Percentiles rank a stretch among this genome's conserved stretches.
phyloP scores from a whole-genome alignment of 92 coral and sea anemone genomes.

The Heteractis magnifica region DNA sequence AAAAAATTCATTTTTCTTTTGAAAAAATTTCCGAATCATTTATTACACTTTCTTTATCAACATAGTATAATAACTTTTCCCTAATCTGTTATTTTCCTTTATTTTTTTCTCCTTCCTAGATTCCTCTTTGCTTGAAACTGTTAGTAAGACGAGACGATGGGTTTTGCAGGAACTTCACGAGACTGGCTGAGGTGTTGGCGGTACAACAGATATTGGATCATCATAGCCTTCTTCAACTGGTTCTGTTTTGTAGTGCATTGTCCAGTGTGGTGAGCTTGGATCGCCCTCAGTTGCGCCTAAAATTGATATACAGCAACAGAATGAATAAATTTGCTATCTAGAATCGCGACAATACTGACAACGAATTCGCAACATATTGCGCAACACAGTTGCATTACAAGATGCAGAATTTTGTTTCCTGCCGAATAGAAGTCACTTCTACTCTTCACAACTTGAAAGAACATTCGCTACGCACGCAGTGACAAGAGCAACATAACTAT shows the following conservation, averaged over 20 bases:
- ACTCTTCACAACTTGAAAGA: no score
- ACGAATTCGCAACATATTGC: no score
- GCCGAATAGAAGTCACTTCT: no score
- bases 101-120: neutral
- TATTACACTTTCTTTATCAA: no score
- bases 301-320: neutral
- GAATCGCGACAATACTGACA: no score
- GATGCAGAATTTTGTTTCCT: no score
- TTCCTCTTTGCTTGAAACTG: neutral
- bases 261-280: constrained; percentile 72
- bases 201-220: constrained; percentile 59
- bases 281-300: constrained; percentile 47
- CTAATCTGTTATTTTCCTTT: neutral
- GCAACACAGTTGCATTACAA: no score
- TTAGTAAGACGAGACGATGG: neutral
- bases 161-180: neutral
- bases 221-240: constrained; percentile 58
- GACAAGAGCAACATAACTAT: no score
- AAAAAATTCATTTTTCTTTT: no score
- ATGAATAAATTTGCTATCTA: neutral
- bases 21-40: no score
- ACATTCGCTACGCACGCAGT: no score
- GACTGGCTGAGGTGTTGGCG: constrained; percentile 53
- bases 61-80: no score
- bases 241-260: constrained; percentile 47